Evolutionary conservation across 2,888 invertebrate genomes (phyloP), one percentile per base, ranked within the genome.

Genomic region (Dicyrtoma fusca): DNA sequence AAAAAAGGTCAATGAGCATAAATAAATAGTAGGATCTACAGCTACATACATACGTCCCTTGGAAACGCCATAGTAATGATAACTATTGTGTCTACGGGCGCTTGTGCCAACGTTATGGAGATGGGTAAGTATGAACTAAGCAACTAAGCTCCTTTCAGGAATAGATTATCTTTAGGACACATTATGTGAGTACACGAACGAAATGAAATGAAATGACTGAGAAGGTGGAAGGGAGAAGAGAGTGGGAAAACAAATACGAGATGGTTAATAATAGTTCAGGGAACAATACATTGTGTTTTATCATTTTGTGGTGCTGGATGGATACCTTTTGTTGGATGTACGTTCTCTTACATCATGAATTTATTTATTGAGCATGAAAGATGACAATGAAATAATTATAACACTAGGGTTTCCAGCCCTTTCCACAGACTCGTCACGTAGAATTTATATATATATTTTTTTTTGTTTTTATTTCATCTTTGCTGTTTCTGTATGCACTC

Each of bases 351-450:
- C 14, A 49, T 49, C n/a, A 13, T 57, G 25, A 1, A 57, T 25
- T 57, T 21, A 25, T 14, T 53, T 53, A 21, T 8, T 53, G 53
- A 53, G 8, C 17, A 53, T 21, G 21, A 19, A 53, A 53, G n/a
- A 49, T 49, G 49, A 49, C n/a, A 53, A 53, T 19, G 57, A 57
- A 57, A 57, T 57, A 57, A 57, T 57, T 57, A 25, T 25, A 57
- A 57, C 57, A 55, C 11, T 53, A 19, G 53, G 11, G 21, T 49
- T 49, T 49, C 49, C 49, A 49, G 4, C 3, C 8, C 34, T 8
- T 5, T 34, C 34, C 34, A 34, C 8, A 34, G 34, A 34, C 34
- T 34, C 34, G 8, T 53, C 1, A 3, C 19, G 11, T 53, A 10
- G 53, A 53, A n/a, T 21, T 10, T 21, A 19, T 53, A 53, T 17